Conservation (phyloP, 2,888 invertebrate species). For the Pyrrhia umbra region DNA sequence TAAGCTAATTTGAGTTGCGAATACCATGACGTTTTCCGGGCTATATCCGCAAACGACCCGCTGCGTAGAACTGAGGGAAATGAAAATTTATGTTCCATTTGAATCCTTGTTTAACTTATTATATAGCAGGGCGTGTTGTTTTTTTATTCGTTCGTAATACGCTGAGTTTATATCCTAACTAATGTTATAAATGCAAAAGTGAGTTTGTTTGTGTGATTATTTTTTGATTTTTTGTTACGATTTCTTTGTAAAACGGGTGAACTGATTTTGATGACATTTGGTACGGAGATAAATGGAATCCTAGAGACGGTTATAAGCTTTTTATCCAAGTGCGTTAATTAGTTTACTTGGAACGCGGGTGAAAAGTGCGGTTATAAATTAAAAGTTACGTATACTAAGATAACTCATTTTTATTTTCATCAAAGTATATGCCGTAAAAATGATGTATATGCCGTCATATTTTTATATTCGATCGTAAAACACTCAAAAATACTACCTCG, state of each 20-base stretch:
- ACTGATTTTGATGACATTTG: no score
- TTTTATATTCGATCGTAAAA: constrained; percentile 32
- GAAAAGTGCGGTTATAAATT: no score
- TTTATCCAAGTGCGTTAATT: no score
- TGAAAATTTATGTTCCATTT: constrained; percentile 33
- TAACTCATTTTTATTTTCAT: neutral
- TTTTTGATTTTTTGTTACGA: no score
- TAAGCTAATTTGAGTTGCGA: constrained; percentile 10
- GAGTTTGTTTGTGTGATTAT: no score
- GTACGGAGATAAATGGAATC: no score
- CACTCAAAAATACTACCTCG: constrained; percentile 7
- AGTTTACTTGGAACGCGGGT: no score
- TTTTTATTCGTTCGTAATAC: neutral
- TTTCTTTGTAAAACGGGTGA: no score
- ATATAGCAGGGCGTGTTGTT: constrained; percentile 5
- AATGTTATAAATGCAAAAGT: no score
- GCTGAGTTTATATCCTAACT: no score
- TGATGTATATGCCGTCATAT: neutral
- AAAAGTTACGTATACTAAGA: no score
- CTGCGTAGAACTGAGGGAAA: constrained; percentile 15
- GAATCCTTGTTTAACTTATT: constrained; percentile 21
- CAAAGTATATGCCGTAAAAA: neutral
- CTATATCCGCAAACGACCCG: neutral
- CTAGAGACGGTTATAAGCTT: no score
- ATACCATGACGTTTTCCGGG: constrained; percentile 9